Percentiles rank a stretch among this genome's conserved stretches.
Conservation (phyloP, 2,888 invertebrate species). For the Diplolepis rosae region DNA sequence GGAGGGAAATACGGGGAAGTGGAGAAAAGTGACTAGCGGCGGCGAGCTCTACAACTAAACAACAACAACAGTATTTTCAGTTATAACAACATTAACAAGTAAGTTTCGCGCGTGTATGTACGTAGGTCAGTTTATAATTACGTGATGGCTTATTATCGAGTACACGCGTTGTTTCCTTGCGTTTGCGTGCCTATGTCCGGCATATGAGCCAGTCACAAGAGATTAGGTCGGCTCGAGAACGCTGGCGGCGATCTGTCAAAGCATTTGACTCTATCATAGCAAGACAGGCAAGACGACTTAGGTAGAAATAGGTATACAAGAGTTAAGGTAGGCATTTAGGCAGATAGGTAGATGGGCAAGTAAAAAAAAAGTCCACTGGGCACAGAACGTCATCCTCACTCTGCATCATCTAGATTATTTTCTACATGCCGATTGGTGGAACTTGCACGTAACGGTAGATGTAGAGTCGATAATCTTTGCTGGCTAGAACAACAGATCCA, state of each 20-base stretch:
- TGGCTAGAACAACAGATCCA: conserved; percentile 97
- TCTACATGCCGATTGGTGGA: conserved; percentile 88
- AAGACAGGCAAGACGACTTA: conserved; percentile 26
- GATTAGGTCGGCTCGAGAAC: conserved; percentile 17
- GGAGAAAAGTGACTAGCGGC: conserved; percentile 71
- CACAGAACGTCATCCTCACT: conserved; percentile 47
- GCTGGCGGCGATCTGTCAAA: conserved; percentile 11
- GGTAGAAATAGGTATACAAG: neutral
- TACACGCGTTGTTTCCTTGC: conserved; percentile 35
- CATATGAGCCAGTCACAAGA: neutral
- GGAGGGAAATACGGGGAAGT: conserved; percentile 35
- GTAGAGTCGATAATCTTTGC: conserved; percentile 99
- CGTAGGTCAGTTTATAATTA: conserved; percentile 36
- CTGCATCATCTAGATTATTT: no score
- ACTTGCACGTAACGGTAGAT: conserved; percentile 98
- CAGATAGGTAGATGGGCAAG: conserved; percentile 22
- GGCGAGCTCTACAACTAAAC: conserved; percentile 75
- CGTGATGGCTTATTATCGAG: conserved; percentile 42
- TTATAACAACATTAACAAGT: conserved; percentile 74
- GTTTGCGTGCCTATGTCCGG: conserved; percentile 37
- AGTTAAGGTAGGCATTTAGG: conserved; percentile 17
- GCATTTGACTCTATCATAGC: neutral
- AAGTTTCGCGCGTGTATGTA: conserved; percentile 61
- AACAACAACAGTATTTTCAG: conserved; percentile 74
- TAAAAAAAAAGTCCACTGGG: conserved; percentile 32